Percentiles rank a stretch among this genome's conserved stretches.
Conservation (phyloP, 2,888 invertebrate genomes). For the Abrostola triplasia region DNA sequence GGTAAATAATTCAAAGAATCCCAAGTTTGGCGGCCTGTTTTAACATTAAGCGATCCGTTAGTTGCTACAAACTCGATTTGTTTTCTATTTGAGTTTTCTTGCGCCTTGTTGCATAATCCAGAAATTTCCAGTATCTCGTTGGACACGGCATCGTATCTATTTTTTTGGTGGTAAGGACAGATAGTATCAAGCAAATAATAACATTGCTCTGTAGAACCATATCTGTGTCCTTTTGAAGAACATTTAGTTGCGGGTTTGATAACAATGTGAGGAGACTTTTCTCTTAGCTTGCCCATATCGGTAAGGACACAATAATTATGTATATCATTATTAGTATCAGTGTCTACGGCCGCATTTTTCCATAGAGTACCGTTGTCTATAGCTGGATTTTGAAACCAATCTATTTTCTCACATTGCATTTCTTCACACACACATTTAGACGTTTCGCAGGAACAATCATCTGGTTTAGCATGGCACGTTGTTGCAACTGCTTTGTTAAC, state of each 20-base stretch:
- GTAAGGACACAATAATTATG: background rate
- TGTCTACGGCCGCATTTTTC: background rate
- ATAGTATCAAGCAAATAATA: slow-evolving; percentile 55
- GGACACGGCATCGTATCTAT: slow-evolving; percentile 54
- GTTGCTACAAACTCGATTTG: slow-evolving; percentile 1
- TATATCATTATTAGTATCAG: background rate
- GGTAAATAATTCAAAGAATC: slow-evolving; percentile 70
- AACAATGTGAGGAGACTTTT: slow-evolving; percentile 51
- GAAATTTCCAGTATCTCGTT: slow-evolving; percentile 62
- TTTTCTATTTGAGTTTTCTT: background rate
- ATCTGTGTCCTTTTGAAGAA: slow-evolving; percentile 20
- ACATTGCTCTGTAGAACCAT: slow-evolving; percentile 47
- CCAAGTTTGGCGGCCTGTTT: slow-evolving; percentile 3
- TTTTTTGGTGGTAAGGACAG: slow-evolving; percentile 56
- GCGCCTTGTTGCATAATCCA: slow-evolving; percentile 44
- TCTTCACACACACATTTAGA: slow-evolving; percentile 65
- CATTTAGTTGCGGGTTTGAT: slow-evolving; percentile 18
- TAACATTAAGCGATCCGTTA: background rate
- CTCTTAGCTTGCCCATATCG: background rate
- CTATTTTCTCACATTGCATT: slow-evolving; percentile 21
- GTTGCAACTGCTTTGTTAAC: slow-evolving; percentile 64
- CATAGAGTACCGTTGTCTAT: background rate
- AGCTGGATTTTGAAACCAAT: slow-evolving; percentile 10
- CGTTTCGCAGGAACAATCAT: slow-evolving; percentile 54
- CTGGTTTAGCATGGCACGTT: slow-evolving; percentile 57